phyloP scores from a whole-genome alignment of 2,888 invertebrate species.

The Lydus trimaculatus region DNA sequence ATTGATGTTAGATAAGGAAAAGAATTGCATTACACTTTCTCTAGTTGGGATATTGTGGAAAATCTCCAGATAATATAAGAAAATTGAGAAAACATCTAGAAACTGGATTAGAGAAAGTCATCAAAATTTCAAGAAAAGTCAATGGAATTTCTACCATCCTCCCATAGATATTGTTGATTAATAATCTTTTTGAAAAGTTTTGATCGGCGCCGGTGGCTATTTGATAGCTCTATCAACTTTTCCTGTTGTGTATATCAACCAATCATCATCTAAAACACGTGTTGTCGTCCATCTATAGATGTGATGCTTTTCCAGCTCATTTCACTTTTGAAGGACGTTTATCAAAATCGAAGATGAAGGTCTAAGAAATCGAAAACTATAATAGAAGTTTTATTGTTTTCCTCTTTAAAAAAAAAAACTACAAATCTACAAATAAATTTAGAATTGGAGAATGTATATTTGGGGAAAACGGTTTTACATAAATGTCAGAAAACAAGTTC shows the following conservation, averaged over 20 bases:
- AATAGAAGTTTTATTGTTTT: not conserved
- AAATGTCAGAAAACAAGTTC: constrained; percentile 37
- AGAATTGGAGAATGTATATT: constrained; percentile 4
- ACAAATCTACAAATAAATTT: not conserved
- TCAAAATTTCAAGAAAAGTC: not conserved
- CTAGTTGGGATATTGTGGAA: not conserved
- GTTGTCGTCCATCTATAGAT: too few relatives aligned
- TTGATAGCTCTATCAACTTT: not conserved
- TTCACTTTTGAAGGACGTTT: constrained; percentile 36
- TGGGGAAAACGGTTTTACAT: constrained; percentile 29
- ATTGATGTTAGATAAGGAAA: not conserved
- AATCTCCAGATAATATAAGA: not conserved
- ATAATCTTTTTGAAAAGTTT: not conserved
- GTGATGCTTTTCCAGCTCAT: constrained; percentile 25
- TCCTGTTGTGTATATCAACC: constrained; percentile 6
- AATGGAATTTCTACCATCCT: not conserved
- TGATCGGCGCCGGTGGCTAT: constrained; percentile 9
- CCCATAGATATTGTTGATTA: not conserved
- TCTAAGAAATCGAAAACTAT: constrained; percentile 27
- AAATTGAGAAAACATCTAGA: not conserved
- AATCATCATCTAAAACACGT: constrained; percentile 6
- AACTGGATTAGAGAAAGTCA: not conserved
- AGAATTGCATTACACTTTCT: not conserved
- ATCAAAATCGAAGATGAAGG: constrained; percentile 32
- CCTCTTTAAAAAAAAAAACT: constrained; percentile 13